A percentile compares a stretch with the other conserved stretches of the same genome.
phyloP scores from a whole-genome alignment of 2,888 invertebrate species.

The Limulus polyphemus region DNA sequence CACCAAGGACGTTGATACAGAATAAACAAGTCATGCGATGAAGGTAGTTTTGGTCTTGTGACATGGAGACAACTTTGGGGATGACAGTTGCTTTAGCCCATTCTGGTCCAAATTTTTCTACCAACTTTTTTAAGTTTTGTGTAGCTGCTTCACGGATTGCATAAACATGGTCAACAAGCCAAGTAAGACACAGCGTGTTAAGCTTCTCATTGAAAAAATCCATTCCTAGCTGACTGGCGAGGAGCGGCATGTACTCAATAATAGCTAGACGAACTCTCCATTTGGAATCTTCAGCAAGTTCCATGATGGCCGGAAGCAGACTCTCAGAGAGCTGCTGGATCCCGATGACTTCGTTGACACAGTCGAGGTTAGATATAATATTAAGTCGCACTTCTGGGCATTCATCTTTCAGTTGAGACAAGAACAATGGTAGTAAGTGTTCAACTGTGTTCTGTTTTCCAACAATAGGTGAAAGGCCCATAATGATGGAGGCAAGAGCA shows the following conservation, averaged over 20 bases:
- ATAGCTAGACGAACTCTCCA: conserved; percentile 95
- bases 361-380: conserved; percentile 97
- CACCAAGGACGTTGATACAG: conserved; percentile 83
- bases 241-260: conserved; percentile 93
- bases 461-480: conserved; percentile 96
- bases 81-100: conserved; percentile 97
- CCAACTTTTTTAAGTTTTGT: conserved; percentile 83
- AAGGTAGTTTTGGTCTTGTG: conserved; percentile 90
- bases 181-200: conserved; percentile 93
- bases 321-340: conserved; percentile 80
- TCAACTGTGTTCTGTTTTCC: conserved; percentile 95
- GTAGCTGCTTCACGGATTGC: conserved; percentile 98
- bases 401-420: conserved; percentile 92
- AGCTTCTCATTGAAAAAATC: conserved; percentile 98
- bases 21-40: conserved; percentile 97
- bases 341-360: conserved; percentile 91
- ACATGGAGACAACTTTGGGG: conserved; percentile 71
- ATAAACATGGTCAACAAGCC: conserved; percentile 97
- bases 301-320: conserved; percentile 92
- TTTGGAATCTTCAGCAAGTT: conserved; percentile 94
- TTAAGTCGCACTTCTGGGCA: conserved; percentile 98
- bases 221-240: conserved; percentile 91
- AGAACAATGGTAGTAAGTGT: conserved; percentile 87
- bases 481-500: conserved; percentile 94
- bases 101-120: conserved; percentile 92